Evolutionary conservation across 2,113 vertebrate genomes (phyloP), one percentile per base, ranked within the genome.

Genomic region (Dermatemys mawii): DNA sequence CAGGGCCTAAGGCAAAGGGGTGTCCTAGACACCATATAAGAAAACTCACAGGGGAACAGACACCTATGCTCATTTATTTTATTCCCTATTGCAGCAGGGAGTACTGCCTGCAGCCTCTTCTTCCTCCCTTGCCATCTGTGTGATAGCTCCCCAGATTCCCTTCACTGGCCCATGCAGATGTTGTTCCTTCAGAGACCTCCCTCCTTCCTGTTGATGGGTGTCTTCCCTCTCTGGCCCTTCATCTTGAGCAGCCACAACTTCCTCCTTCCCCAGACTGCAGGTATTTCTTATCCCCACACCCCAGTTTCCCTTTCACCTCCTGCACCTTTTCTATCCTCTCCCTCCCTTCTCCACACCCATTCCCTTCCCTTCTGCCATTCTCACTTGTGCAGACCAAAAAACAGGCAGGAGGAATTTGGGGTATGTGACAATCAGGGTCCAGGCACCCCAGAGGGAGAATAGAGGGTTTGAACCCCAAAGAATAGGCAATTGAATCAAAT

Each of bases 101-200:
- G 12, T 60, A 49, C 44, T 44, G 22, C 67, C 67, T 70, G 35
- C 12, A 44, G 13, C 21, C 24, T 75, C 4, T 85, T 14, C 44
- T 54, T 85, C 38, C 38, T 73, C 51, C n/a, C 44, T 76, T 44
- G n/a, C 14, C 90, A 48, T 17, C 41, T 11, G 57, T 4, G 8
- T 0, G 0, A 6, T n/a, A 8, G 12, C 48, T 79, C 57, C 0
- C 1, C 27, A 51, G 5, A 32, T 84, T 5, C 78, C 29, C 9
- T n/a, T 79, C 53, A 8, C 0, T 83, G 26, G 22, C 73, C 55
- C 53, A 75, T 1, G 1, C 2, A 73, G 35, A 38, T 29, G 11
- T 13, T 41, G 4, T 79, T 92, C 70, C 32, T 63, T 82, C 44
- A 70, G 24, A 44, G 78, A 24, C n/a, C 26, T 87, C 67, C 32